Percentiles rank a stretch among this genome's conserved stretches.
phyloP scores from a whole-genome alignment of 2,797 vertebrate species.

The Sebastes trivittatus region DNA sequence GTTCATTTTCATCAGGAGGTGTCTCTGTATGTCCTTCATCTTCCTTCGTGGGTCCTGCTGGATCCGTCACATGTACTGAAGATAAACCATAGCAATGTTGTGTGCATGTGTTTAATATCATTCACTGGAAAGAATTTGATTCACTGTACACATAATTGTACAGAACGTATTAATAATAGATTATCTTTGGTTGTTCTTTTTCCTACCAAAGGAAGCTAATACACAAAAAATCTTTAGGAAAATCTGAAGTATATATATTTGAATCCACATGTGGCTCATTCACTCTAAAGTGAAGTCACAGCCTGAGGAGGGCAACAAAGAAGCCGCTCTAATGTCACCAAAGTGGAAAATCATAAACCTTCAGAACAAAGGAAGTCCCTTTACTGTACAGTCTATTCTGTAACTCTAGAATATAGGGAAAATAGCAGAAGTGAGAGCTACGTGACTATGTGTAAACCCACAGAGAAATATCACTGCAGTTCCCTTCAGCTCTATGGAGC shows the following conservation, averaged over 20 bases:
- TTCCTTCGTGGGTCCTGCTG: constrained; percentile 57
- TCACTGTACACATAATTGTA: neutral
- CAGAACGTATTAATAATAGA: neutral
- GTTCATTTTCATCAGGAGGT: constrained; percentile 81
- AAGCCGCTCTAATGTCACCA: neutral
- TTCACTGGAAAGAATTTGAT: constrained; percentile 13
- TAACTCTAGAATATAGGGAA: neutral
- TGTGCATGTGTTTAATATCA: constrained; percentile 25
- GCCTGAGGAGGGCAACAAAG: neutral
- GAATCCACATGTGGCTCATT: neutral
- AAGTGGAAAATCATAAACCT: neutral
- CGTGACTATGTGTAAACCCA: neutral
- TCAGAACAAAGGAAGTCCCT: neutral
- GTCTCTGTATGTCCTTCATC: constrained; percentile 59
- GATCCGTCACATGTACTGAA: constrained; percentile 68
- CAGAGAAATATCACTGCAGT: neutral
- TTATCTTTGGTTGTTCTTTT: neutral
- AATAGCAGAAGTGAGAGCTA: neutral
- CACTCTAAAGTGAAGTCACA: neutral
- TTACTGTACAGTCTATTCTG: neutral
- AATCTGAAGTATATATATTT: constrained; percentile 1
- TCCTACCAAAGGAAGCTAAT: neutral
- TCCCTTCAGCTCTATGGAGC: neutral
- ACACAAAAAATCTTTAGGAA: neutral
- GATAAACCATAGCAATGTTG: constrained; percentile 43